A percentile compares a stretch with the other conserved stretches of the same genome.
phyloP scores from a whole-genome alignment of 2,797 vertebrate species.

The Anguilla anguilla region DNA sequence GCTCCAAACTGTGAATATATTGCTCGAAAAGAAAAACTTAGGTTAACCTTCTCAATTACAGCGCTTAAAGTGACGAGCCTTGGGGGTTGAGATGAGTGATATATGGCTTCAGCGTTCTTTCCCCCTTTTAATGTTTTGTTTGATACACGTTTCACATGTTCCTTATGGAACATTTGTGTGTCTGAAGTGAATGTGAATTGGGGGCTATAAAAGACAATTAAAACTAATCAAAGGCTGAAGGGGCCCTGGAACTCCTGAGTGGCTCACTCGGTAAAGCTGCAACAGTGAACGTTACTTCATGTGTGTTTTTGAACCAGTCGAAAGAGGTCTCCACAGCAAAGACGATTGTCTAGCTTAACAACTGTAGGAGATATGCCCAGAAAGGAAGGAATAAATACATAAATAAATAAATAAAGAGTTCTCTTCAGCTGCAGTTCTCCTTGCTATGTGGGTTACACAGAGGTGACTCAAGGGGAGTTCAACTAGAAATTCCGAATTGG shows the following conservation, averaged over 20 bases:
- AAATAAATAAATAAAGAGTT: too few species aligned
- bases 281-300: too few species aligned
- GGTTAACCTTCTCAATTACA: slow-evolving; percentile 55
- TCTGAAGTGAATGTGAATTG: background rate
- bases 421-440: too few species aligned
- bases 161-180: background rate
- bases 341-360: background rate
- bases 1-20: slow-evolving; percentile 45
- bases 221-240: background rate
- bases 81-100: slow-evolving; percentile 53
- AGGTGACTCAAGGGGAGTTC: too few species aligned
- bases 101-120: slow-evolving; percentile 50
- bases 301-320: background rate
- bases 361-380: too few species aligned
- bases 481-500: too few species aligned
- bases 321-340: background rate
- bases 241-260: background rate
- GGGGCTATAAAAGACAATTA: background rate
- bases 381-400: too few species aligned
- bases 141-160: background rate
- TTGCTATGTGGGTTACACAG: too few species aligned
- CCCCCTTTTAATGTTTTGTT: slow-evolving; percentile 46
- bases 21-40: slow-evolving; percentile 42
- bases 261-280: too few species aligned
- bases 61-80: slow-evolving; percentile 53